A percentile compares a stretch with the other conserved stretches of the same genome.
Evolutionary conservation across 2,797 vertebrate species (phyloP).

Genomic region (Sciaenops ocellatus): DNA sequence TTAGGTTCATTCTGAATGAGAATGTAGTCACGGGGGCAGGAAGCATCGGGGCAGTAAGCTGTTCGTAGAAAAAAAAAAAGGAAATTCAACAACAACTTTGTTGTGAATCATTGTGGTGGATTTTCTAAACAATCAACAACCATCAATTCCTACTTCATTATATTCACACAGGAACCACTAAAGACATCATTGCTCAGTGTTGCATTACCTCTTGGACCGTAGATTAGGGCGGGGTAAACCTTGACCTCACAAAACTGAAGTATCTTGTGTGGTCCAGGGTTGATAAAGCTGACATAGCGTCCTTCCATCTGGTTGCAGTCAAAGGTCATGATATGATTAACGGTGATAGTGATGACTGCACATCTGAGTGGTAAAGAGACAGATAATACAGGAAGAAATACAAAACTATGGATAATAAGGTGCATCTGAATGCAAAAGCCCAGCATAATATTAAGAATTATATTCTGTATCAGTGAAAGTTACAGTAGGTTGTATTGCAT

Average conservation of each 20-base stretch:
- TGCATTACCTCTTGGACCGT: neutral
- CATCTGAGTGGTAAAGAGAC: constrained; percentile 5
- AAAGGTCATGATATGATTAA: neutral
- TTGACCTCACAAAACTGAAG: constrained; percentile 18
- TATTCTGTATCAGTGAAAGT: neutral
- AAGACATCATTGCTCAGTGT: neutral
- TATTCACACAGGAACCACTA: too few relatives aligned
- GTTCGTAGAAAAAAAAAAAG: neutral
- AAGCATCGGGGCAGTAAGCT: neutral
- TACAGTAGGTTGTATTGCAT: too few relatives aligned
- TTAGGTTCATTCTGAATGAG: constrained; percentile 3
- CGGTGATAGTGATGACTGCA: constrained; percentile 4
- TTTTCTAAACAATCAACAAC: too few relatives aligned
- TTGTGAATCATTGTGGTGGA: too few relatives aligned
- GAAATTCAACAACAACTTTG: neutral
- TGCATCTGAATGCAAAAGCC: neutral
- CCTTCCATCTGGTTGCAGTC: neutral
- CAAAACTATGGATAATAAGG: neutral
- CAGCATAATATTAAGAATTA: neutral
- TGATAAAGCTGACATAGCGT: constrained; percentile 18
- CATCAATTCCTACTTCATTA: neutral
- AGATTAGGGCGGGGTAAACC: neutral
- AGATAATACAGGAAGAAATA: neutral
- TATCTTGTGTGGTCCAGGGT: accelerated
- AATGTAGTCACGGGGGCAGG: constrained; percentile 18